Evolutionary conservation across 1,140 invertebrate genomes (phyloP), one percentile per base, ranked within the genome.

Genomic region (Stratiolaelaps scimitus): DNA sequence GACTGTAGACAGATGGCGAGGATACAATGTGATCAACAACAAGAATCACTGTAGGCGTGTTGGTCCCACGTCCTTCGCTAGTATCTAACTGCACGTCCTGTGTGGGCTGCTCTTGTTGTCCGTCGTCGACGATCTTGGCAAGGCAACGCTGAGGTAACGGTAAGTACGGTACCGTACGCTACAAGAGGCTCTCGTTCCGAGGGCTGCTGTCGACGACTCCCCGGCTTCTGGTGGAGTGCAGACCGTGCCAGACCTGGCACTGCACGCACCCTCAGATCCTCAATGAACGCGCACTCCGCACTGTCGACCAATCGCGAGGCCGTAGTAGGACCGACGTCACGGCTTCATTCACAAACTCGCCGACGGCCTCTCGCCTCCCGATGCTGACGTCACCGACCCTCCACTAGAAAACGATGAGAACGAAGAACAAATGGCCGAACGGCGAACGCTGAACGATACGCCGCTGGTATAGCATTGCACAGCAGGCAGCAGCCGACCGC

Each of bases 341-440:
- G 53, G 53, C 26, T 60, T 60, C 53, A 60, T 60, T 60, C 53
- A 60, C 53, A 60, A 60, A 60, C 53, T 60, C 34, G 34, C 34
- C 53, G 53, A 26, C 26, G 53, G 34, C 53, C 53, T 60, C 53
- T 60, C 53, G 53, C 23, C 34, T 34, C 53, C 34, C 53, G 26
- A 2, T 6, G 6, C 26, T 60, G 53, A 60, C 23, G 53, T 60
- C 53, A 60, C 53, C 5, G 10, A 40, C 34, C 34, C 34, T 40
- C 34, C 34, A 40, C 34, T 40, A 40, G 34, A 40, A 10, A 40
- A n/a, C 5, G 10, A 40, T 10, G 34, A 40, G 10, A 10, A 40
- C 34, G 34, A 40, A 10, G 34, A 40, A 40, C 5, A 40, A 40
- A 10, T 40, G 34, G 34, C 34, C 34, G 34, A 40, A 10, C 34